Base-by-base conservation (phyloP, 2,888 invertebrate species). In the Acrocyrtus sp. region DNA sequence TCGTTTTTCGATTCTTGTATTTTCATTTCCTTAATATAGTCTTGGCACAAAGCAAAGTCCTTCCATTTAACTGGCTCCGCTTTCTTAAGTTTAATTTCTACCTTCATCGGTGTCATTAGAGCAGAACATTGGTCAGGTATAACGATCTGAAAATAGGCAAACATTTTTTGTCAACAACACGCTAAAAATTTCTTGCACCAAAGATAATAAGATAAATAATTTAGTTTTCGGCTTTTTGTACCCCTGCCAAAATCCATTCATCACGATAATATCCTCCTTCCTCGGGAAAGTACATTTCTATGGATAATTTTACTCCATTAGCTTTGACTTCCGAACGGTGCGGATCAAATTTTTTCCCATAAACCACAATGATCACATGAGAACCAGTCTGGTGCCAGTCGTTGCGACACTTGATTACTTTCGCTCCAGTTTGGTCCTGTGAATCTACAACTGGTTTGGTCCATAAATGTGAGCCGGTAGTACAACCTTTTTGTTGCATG, bases 351-450 rank as follows among this genome's bases (percentile, higher is more conserved):
- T 93, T 90, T 86, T 98, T 98, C 0, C 94, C 93, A 85, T 94
- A 98, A 50, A 98, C 88, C 41, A 96, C 92, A 56, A 98, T 89
- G 72, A 93, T 91, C 0, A 98, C 92, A 83, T 89, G 88, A 0
- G 90, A 88, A 0, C 90, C 90, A 0, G 97, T 98, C 86, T 98
- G 98, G 85, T 97, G 95, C 93, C 96, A 96, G 84, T 98, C 98
- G 88, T 93, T 91, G 24, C 96, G 89, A 83, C 97, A 97, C 69
- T 74, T 76, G n/a, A 80, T 61, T n/a, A 75, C 51, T 65, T 75
- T 72, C 19, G 68, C 69, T 10, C 77, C 80, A 29, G 57, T 66
- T 17, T 45, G 58, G 12, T 76, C 77, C 34, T 66, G 61, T 3
- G 50, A 53, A 17, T 79, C 70, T 70, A 85, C 86, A 85, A 92